Base-by-base conservation (phyloP, 1,140 invertebrate genomes). In the Nylanderia fulva region DNA sequence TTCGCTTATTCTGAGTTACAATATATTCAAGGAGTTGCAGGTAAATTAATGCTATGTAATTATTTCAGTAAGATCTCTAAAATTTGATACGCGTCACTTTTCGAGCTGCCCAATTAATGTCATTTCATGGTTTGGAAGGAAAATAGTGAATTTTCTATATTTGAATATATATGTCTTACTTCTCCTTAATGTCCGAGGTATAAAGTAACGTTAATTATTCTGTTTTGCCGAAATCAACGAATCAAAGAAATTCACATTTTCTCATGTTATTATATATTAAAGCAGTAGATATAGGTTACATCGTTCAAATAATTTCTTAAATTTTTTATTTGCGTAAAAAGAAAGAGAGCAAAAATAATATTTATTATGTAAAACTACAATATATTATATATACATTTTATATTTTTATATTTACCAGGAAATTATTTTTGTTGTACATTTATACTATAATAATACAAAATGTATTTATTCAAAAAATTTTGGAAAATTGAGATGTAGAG, bases 101-200 rank as follows among this genome's bases (percentile, higher is more conserved):
- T 8, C 76, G 21, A 68, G 18, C 45, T 79, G 48, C 48, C 29
- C 45, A 79, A 68, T 79, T 79, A 79, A 69, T 29, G 76, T 69
- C 76, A 79, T 68, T 69, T 79, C 11, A 33, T n/a, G 15, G n/a
- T 39, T 54, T 79, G 42, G 24, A 79, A 69, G 15, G 15, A 69
- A 24, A 54, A 79, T 15, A 68, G 29, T 18, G n/a, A 6, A 79
- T 79, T 69, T 68, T 29, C 63, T 79, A 79, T 79, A 69, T 79
- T 79, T 79, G 21, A 39, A 79, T 45, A 13, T 29, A 68, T 69
- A 64, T 45, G 13, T 79, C 61, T 52, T 29, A 29, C 24, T 42
- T 21, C 39, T 39, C 1, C 63, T 54, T 42, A 7, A n/a, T 66
- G n/a, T 63, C 15, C 18, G 39, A 63, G 27, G 29, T 39, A 18